Evolutionary conservation across 1,140 invertebrate species (phyloP), one percentile per base, ranked within the genome.

Genomic region (Aphidius ervi): DNA sequence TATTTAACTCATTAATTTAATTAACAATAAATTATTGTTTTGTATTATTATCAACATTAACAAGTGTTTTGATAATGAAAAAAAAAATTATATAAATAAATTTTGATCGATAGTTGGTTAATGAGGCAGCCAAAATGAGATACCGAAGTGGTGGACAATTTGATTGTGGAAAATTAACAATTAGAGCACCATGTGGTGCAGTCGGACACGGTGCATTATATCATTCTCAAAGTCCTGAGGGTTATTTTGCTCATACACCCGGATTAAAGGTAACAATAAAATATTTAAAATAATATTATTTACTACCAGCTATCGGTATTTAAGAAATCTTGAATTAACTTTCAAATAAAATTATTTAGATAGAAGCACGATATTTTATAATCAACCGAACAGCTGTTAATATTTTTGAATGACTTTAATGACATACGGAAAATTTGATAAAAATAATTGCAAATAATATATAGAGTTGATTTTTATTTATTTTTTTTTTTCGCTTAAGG

Each of bases 151-250:
- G 96, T 4, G 90, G 89, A 53, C 76, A 87, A 66, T 99, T 92
- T 73, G 84, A 95, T 65, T 97, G 95, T 77, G 97, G 97, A 2
- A 89, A 85, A 59, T 80, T 99, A 50, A 99, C 97, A 0, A 85
- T 99, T 42, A 84, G 97, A 52, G 82, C 95, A 9, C 97, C 98
- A 0, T 89, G 88, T 68, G 92, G 88, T 40, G 91, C 91, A 1
- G 90, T 93, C 2, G 91, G 91, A 1, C 97, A 99, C 80, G 97
- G 97, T 1, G 95, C 88, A 0, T 81, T 98, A 1, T 99, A 99
- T 79, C 97, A 99, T 82, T 99, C 97, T 0, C 97, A 99, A 82
- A 95, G 91, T 76, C 94, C 95, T 0, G 98, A 99, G 83, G 94
- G 93, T 3, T 98, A 94, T 80, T 99, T 99, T 80, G 89, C 95